These are phyloP conservation scores for Percina caprodes DNA, from an alignment of 2,113 vertebrate genomes.

Conservation along the genomic window DNA sequence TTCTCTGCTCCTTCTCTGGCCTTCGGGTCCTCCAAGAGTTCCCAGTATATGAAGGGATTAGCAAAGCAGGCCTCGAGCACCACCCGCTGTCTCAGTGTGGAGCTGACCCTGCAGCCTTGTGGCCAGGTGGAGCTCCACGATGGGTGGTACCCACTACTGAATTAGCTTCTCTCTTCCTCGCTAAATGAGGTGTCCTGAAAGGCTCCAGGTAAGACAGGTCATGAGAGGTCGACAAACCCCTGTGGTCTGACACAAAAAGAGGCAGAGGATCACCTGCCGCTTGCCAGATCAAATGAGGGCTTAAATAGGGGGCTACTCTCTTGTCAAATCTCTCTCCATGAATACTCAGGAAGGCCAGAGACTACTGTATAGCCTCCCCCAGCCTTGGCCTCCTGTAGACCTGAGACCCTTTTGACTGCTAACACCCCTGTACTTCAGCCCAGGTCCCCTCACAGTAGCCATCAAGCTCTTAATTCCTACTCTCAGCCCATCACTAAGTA, in stretches of 20 bases:
- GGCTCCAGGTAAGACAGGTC: slow-evolving; percentile 81
- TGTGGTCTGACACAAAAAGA: slow-evolving; percentile 79
- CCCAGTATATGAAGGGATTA: slow-evolving; percentile 77
- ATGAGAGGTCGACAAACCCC: slow-evolving; percentile 70
- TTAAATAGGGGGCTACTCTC: slow-evolving; percentile 75
- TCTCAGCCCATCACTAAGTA: slow-evolving; percentile 79
- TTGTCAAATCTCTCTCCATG: slow-evolving; percentile 80
- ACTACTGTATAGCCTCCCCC: slow-evolving; percentile 71
- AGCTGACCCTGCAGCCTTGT: slow-evolving; percentile 71
- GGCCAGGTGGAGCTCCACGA: slow-evolving; percentile 75
- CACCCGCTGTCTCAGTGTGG: slow-evolving; percentile 66
- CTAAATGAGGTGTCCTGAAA: slow-evolving; percentile 78
- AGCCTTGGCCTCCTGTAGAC: slow-evolving; percentile 71
- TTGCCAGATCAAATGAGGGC: slow-evolving; percentile 82
- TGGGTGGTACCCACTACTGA: slow-evolving; percentile 62
- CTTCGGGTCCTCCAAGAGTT: slow-evolving; percentile 66
- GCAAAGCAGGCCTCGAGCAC: slow-evolving; percentile 61
- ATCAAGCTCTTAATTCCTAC: slow-evolving; percentile 80
- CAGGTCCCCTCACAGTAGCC: slow-evolving; percentile 75
- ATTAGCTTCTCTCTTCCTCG: slow-evolving; percentile 62
- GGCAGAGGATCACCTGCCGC: slow-evolving; percentile 80
- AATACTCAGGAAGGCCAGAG: slow-evolving; percentile 77
- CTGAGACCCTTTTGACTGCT: slow-evolving; percentile 70
- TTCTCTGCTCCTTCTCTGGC: slow-evolving; percentile 66
- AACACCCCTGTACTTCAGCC: slow-evolving; percentile 71